Evolutionary conservation across 2,888 invertebrate genomes (phyloP).

Genomic region (Drosophila mettleri): DNA sequence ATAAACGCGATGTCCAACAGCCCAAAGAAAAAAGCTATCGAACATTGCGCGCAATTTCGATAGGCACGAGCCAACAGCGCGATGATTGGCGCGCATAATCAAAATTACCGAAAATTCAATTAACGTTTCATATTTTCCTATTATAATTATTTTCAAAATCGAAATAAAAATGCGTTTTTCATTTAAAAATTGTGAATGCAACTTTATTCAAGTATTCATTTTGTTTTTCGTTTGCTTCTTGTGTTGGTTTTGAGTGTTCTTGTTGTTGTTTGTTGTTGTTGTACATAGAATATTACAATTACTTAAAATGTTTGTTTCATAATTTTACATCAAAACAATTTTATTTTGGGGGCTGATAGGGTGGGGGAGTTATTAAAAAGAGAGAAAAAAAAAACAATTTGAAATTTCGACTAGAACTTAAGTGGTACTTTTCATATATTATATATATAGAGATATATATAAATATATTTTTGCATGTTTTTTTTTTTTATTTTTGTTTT

Average conservation of each 20-base stretch:
- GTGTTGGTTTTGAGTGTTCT: conserved; percentile 45
- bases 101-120: neutral
- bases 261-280: conserved; percentile 58
- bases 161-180: neutral
- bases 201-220: conserved; percentile 83
- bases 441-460: conserved; percentile 19
- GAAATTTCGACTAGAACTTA: conserved; percentile 84
- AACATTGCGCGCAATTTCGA: conserved; percentile 55
- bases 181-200: conserved; percentile 83
- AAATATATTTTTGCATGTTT: neutral
- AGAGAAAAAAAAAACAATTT: conserved; percentile 67
- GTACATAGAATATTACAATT: conserved; percentile 78
- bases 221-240: conserved; percentile 55
- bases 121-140: neutral
- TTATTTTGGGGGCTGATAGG: neutral
- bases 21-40: conserved; percentile 44
- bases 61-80: conserved; percentile 3
- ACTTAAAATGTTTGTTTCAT: conserved; percentile 71
- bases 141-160: neutral
- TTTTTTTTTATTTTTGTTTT: neutral
- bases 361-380: conserved; percentile 22
- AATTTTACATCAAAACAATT: conserved; percentile 81
- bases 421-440: conserved; percentile 59
- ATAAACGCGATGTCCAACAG: conserved; percentile 30
- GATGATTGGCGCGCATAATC: conserved; percentile 13